Percentiles rank a stretch among this genome's conserved stretches.
These are phyloP conservation scores for Willowsia nigromaculata DNA, from an alignment of 2,888 invertebrate genomes.

Conservation along the genomic window DNA sequence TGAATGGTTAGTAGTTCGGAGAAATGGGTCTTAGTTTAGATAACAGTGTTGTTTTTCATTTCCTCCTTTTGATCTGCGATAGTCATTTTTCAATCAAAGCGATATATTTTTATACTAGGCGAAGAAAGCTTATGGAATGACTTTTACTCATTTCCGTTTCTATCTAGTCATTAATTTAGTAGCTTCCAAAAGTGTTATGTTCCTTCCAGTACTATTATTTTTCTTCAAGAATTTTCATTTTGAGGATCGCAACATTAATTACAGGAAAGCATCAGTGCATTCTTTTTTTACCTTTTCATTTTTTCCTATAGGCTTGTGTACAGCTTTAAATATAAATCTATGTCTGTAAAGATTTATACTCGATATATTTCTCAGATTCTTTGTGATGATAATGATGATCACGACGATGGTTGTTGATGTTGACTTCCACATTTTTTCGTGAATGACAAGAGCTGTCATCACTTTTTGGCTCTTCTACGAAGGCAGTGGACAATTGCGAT, in stretches of 20 bases:
- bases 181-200: not conserved
- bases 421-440: slow-evolving; percentile 25
- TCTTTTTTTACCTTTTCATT: not conserved
- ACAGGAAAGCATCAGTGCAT: not conserved
- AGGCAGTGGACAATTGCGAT: not conserved
- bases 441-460: slow-evolving; percentile 53
- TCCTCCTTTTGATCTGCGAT: slow-evolving; percentile 42
- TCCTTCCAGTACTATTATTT: not conserved
- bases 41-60: slow-evolving; percentile 28
- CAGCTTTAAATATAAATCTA: not conserved
- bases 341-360: not conserved
- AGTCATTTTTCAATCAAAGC: slow-evolving; percentile 58
- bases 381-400: not conserved
- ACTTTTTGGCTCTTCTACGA: not conserved
- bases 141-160: slow-evolving; percentile 31
- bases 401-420: not conserved
- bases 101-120: not conserved
- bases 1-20: not conserved
- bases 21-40: not conserved
- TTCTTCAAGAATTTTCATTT: not conserved
- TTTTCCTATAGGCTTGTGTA: not conserved
- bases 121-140: not conserved
- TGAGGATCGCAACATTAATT: slow-evolving; percentile 42
- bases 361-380: not conserved
- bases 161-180: not conserved